These are phyloP conservation scores for Corythoichthys intestinalis DNA, from an alignment of 2,113 vertebrate genomes.

Conservation along the genomic window DNA sequence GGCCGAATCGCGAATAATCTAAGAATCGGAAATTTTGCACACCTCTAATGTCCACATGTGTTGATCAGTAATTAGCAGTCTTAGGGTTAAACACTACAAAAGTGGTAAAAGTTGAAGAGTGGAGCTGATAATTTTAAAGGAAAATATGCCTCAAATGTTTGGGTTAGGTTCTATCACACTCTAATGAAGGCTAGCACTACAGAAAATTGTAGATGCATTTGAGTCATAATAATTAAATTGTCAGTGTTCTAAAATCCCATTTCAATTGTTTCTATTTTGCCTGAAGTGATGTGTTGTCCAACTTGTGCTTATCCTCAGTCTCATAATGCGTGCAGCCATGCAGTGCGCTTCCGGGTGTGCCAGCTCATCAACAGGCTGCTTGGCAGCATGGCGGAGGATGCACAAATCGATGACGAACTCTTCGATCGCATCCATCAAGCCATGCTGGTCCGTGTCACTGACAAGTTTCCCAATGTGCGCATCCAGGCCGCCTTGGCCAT, in stretches of 20 bases:
- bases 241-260: neutral
- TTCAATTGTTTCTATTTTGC: neutral
- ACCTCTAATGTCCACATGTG: too few relatives aligned
- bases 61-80: too few relatives aligned
- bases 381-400: constrained; percentile 89
- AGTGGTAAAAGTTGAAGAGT: neutral
- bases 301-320: constrained; percentile 67
- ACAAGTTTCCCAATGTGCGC: constrained; percentile 92
- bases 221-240: neutral
- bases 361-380: constrained; percentile 92
- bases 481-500: constrained; percentile 92
- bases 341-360: constrained; percentile 87
- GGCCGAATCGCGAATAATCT: too few relatives aligned
- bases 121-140: neutral
- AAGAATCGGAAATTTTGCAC: too few relatives aligned
- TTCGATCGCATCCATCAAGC: constrained; percentile 89
- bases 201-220: neutral
- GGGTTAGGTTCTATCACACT: neutral
- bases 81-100: neutral
- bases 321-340: constrained; percentile 83
- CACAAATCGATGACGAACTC: constrained; percentile 90
- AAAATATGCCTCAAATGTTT: neutral
- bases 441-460: constrained; percentile 87
- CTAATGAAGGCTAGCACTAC: neutral
- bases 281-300: neutral